Evolutionary conservation across 2,888 invertebrate genomes (phyloP), one percentile per base, ranked within the genome.

Genomic region (Trisateles emortualis): DNA sequence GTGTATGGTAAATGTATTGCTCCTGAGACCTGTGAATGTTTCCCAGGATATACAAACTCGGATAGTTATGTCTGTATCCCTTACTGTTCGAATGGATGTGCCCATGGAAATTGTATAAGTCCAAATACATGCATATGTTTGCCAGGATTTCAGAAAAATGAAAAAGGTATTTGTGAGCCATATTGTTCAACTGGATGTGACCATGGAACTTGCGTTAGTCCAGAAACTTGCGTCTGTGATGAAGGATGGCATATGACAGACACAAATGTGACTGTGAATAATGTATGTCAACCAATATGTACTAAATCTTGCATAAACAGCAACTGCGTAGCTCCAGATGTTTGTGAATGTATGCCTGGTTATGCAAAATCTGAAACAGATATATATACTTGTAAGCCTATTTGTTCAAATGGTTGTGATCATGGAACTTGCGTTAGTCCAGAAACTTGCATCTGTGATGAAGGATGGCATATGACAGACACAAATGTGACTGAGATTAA

Each of bases 171-270:
- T 13, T 65, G 65, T 5, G 29, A 32, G 8, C 67, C 68, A 0
- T 3, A 49, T 3, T 65, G 65, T 10, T 52, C 67, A 0, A 29
- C 0, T 1, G 52, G 48, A 2, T 66, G 66, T 29, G n/a, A 0
- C 0, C 2, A 57, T 10, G 68, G 66, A 0, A 49, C 0, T 13
- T 64, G 64, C 17, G 1, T 41, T 0, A 26, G 8, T 0, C 64
- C 65, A 9, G 65, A 67, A 5, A 59, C 8, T 0, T 65, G 65
- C 16, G n/a, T 11, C 0, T 66, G 65, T 30, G 10, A 50, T 10
- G 9, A 26, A 4, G 68, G 65, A 16, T 66, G 58, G 57, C 14
- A 38, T 13, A 17, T 50, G 19, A 0, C 22, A 2, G 19, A 16
- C 2, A n/a, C 3, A 0, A 33, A 10, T 22, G 17, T 1, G 5